These are phyloP conservation scores for Danio kyathit DNA, from an alignment of 2,797 vertebrate genomes.

Conservation along the genomic window DNA sequence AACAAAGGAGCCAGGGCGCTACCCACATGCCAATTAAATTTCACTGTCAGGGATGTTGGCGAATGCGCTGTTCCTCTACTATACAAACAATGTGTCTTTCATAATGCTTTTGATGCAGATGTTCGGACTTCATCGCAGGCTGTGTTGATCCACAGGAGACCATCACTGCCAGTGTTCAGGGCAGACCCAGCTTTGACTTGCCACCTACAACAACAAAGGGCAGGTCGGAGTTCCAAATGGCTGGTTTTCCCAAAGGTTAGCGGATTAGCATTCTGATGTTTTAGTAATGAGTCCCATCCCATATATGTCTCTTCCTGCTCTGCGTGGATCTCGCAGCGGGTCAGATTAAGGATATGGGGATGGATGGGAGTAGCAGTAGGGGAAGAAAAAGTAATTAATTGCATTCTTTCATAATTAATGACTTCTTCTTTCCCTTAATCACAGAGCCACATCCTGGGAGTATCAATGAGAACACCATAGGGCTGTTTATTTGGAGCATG, in stretches of 20 bases:
- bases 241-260: slow-evolving; percentile 75
- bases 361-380: slow-evolving; percentile 68
- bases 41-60: slow-evolving; percentile 23
- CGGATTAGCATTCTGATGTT: slow-evolving; percentile 68
- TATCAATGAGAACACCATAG: slow-evolving; percentile 65
- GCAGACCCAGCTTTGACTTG: slow-evolving; percentile 66
- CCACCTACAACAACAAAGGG: slow-evolving; percentile 68
- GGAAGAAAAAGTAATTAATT: slow-evolving; percentile 77
- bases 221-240: slow-evolving; percentile 57
- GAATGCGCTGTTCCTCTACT: slow-evolving; percentile 5
- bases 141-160: slow-evolving; percentile 38
- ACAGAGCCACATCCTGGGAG: slow-evolving; percentile 71
- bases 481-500: slow-evolving; percentile 71
- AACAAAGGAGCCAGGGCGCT: neutral
- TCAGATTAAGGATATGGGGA: slow-evolving; percentile 55
- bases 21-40: slow-evolving; percentile 7
- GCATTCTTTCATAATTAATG: slow-evolving; percentile 82
- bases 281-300: slow-evolving; percentile 76
- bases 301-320: slow-evolving; percentile 73
- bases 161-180: slow-evolving; percentile 49
- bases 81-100: slow-evolving; percentile 39
- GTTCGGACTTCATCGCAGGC: slow-evolving; percentile 33
- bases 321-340: slow-evolving; percentile 53
- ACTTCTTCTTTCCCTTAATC: slow-evolving; percentile 74
- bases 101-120: slow-evolving; percentile 41